phyloP scores from a whole-genome alignment of 2,113 vertebrate species.

The Hemiscyllium ocellatum region DNA sequence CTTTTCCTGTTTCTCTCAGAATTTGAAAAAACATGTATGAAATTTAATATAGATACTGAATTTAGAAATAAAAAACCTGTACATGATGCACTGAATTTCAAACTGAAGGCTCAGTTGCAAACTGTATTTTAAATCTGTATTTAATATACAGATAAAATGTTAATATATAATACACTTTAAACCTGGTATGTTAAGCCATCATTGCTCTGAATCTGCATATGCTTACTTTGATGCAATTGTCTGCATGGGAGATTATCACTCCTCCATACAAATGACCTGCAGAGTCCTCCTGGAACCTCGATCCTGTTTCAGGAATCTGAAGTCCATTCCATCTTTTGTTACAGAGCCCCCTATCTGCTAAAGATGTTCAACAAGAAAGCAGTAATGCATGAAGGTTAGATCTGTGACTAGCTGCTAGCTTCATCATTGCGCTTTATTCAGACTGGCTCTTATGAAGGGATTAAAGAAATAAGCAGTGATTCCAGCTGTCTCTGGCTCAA shows the following conservation, averaged over 20 bases:
- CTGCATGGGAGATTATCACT: not conserved
- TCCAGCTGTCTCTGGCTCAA: not conserved
- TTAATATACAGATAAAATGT: not conserved
- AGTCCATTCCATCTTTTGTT: conserved; percentile 32
- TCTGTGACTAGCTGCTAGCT: conserved; percentile 25
- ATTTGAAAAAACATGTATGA: not conserved
- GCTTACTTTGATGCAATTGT: not conserved
- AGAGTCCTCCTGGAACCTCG: not conserved
- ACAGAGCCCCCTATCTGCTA: conserved; percentile 23
- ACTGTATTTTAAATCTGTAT: not conserved
- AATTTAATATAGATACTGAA: not conserved
- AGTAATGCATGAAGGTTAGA: conserved; percentile 31
- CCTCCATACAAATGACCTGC: not conserved
- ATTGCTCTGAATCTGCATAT: not conserved
- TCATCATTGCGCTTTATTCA: conserved; percentile 26
- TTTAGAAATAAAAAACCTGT: not conserved
- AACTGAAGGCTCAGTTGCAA: not conserved
- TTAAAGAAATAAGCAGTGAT: conserved; percentile 29
- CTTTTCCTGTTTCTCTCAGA: not conserved
- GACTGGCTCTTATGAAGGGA: conserved; percentile 23
- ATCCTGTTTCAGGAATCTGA: not conserved
- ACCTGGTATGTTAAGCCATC: not conserved
- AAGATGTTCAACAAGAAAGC: conserved; percentile 31
- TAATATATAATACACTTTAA: not conserved
- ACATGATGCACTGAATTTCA: not conserved